Percentiles rank a stretch among this genome's conserved stretches.
phyloP scores from a whole-genome alignment of 1,140 invertebrate genomes.

The Cydia pomonella region DNA sequence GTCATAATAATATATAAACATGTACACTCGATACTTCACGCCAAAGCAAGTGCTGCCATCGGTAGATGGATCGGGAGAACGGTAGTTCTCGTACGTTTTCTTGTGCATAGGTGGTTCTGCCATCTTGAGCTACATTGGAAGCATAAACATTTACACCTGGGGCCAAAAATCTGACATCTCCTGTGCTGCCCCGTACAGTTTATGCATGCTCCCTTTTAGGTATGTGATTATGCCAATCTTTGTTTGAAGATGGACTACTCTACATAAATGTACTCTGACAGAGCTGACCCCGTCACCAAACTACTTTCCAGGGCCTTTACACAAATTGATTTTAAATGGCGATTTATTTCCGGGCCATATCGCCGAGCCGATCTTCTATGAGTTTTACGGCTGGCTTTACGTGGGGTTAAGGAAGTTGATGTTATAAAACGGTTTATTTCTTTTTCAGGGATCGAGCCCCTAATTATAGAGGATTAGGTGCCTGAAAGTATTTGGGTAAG shows the following conservation, averaged over 20 bases:
- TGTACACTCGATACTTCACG: no score
- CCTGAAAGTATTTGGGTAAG: constrained; percentile 9
- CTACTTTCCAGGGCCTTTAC: constrained; percentile 64
- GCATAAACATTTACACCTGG: no score
- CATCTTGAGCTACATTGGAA: no score
- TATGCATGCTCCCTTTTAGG: no score
- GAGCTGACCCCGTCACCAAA: constrained; percentile 30
- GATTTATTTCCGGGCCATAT: constrained; percentile 79
- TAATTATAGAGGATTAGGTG: constrained; percentile 57
- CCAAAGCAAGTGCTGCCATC: no score
- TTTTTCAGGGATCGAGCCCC: constrained; percentile 61
- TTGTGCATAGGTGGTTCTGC: no score
- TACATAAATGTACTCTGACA: not conserved
- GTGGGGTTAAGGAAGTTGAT: constrained; percentile 71
- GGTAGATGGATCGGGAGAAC: no score
- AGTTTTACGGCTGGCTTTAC: constrained; percentile 77
- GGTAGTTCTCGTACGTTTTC: no score
- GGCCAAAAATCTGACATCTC: no score
- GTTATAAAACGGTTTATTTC: constrained; percentile 78
- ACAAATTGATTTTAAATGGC: constrained; percentile 81
- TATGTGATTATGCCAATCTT: not conserved
- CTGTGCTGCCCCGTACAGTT: no score
- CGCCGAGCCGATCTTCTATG: constrained; percentile 76
- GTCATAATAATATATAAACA: no score
- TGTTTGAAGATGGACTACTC: not conserved